phyloP scores from a whole-genome alignment of 2,888 invertebrate genomes.

The Andrena camellia region DNA sequence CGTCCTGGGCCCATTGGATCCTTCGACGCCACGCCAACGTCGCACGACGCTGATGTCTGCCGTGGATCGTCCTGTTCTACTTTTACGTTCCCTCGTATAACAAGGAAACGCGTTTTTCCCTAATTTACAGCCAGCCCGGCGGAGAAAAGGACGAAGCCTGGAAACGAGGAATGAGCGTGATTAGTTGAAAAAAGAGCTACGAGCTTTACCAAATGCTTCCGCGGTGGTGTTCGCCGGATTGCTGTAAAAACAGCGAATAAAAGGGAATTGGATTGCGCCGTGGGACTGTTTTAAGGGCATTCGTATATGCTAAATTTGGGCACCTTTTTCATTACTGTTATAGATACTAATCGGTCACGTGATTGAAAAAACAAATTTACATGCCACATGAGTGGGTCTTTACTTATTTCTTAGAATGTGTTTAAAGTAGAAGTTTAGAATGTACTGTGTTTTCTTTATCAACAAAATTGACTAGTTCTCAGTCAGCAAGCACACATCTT shows the following conservation, averaged over 20 bases:
- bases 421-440: not conserved
- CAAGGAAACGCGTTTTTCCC: slow-evolving; percentile 43
- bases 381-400: too few species aligned
- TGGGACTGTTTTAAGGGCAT: not conserved
- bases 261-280: not conserved
- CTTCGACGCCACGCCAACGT: slow-evolving; percentile 58
- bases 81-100: slow-evolving; percentile 46
- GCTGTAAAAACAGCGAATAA: not conserved
- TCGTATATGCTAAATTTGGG: not conserved
- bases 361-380: too few species aligned
- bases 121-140: slow-evolving; percentile 66
- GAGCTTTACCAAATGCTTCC: not conserved
- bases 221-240: not conserved
- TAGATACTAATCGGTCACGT: too few species aligned
- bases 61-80: slow-evolving; percentile 44
- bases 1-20: slow-evolving; percentile 54
- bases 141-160: slow-evolving; percentile 43
- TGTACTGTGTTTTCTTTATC: too few species aligned
- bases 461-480: too few species aligned
- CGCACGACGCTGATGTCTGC: slow-evolving; percentile 35
- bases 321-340: too few species aligned
- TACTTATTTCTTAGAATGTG: not conserved
- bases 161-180: slow-evolving; percentile 67
- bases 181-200: slow-evolving; percentile 32
- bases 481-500: too few species aligned